Conservation (phyloP, 2,797 vertebrate genomes). For the Pelobates cultripes region DNA sequence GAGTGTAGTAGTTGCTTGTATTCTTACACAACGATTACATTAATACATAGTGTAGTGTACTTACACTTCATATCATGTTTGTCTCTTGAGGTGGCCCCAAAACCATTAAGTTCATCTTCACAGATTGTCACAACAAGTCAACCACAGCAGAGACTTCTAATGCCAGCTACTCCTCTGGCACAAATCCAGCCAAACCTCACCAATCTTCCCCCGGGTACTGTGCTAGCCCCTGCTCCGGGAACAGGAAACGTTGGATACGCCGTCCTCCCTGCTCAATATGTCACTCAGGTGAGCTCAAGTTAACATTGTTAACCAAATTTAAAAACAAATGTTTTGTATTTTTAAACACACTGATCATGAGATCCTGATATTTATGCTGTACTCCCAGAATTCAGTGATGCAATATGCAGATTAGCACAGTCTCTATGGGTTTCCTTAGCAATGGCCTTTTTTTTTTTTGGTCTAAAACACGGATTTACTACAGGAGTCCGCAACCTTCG, state of each 20-base stretch:
- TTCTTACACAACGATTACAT: neutral
- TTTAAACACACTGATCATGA: too few species aligned
- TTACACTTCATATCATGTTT: neutral
- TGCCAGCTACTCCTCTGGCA: slow-evolving; percentile 94
- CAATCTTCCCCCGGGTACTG: slow-evolving; percentile 91
- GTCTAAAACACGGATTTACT: too few species aligned
- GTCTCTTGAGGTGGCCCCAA: slow-evolving; percentile 84
- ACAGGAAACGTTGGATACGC: slow-evolving; percentile 90
- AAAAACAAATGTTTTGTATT: too few species aligned
- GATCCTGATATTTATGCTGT: too few species aligned
- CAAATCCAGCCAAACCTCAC: slow-evolving; percentile 97
- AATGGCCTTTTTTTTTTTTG: too few species aligned
- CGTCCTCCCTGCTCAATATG: slow-evolving; percentile 93
- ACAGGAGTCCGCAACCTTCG: too few species aligned
- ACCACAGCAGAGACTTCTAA: slow-evolving; percentile 93
- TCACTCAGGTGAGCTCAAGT: slow-evolving; percentile 85
- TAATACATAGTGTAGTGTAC: too few species aligned
- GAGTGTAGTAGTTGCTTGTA: slow-evolving; percentile 54
- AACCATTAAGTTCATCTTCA: slow-evolving; percentile 82
- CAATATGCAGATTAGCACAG: too few species aligned
- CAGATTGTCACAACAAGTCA: slow-evolving; percentile 89
- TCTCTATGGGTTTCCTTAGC: too few species aligned
- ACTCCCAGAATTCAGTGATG: too few species aligned
- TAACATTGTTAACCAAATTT: neutral
- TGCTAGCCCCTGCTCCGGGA: slow-evolving; percentile 89